Evolutionary conservation across 2,888 invertebrate species (phyloP).

Genomic region (Orchesella flavescens): DNA sequence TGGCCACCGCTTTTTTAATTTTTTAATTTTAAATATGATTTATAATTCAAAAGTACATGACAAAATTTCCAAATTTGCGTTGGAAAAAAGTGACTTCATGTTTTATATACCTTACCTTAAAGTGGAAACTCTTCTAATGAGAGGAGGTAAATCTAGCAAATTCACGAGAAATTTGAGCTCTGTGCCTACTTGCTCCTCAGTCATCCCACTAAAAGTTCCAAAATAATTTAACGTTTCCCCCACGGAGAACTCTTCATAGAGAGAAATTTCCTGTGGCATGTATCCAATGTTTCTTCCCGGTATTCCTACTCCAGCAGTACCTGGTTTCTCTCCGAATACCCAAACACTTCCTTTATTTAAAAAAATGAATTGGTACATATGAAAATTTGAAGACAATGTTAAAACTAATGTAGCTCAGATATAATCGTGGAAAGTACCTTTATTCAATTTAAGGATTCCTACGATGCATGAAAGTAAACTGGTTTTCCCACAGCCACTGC

Average conservation of each 20-base stretch:
- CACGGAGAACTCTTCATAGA: slow-evolving; percentile 93
- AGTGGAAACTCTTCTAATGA: too few relatives aligned
- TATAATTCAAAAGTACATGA: too few relatives aligned
- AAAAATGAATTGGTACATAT: too few relatives aligned
- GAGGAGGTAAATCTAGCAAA: slow-evolving; percentile 87
- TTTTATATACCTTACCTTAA: slow-evolving; percentile 67
- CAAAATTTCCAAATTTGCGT: too few relatives aligned
- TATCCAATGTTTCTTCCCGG: slow-evolving; percentile 78
- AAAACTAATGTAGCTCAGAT: too few relatives aligned
- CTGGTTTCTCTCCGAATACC: slow-evolving; percentile 83
- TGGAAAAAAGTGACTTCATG: too few relatives aligned
- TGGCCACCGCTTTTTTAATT: background rate
- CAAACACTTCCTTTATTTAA: slow-evolving; percentile 90
- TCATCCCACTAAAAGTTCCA: slow-evolving; percentile 90
- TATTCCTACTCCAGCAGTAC: slow-evolving; percentile 82
- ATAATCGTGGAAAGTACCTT: too few relatives aligned
- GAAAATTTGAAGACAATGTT: too few relatives aligned
- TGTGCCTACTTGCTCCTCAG: slow-evolving; percentile 76
- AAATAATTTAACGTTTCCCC: slow-evolving; percentile 96
- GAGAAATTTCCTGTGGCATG: slow-evolving; percentile 69
- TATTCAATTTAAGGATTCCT: slow-evolving; percentile 87
- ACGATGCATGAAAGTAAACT: slow-evolving; percentile 93
- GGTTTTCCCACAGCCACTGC: slow-evolving; percentile 92
- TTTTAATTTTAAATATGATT: too few relatives aligned
- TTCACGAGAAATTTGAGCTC: slow-evolving; percentile 89